A percentile compares a stretch with the other conserved stretches of the same genome.
These are phyloP conservation scores for Cephus sareptanus DNA, from an alignment of 2,888 invertebrate species.

Conservation along the genomic window DNA sequence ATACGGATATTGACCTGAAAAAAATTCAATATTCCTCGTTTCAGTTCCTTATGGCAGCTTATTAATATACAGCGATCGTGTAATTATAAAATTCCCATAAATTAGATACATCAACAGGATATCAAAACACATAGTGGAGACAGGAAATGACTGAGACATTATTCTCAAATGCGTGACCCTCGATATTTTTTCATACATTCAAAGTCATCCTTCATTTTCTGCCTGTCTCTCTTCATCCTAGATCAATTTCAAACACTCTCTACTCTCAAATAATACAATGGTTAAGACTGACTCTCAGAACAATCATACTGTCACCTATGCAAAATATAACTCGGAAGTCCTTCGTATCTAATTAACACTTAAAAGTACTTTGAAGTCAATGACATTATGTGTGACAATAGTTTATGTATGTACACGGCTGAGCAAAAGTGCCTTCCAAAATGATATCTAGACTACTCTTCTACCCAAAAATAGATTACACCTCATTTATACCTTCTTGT, in stretches of 20 bases:
- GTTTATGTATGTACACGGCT: neutral
- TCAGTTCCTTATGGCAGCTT: neutral
- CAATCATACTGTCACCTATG: neutral
- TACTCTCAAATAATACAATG: neutral
- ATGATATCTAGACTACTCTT: too few species aligned
- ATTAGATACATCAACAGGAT: neutral
- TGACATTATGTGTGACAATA: neutral
- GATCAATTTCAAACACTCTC: neutral
- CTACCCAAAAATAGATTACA: neutral
- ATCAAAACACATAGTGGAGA: neutral
- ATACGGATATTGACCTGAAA: conserved; percentile 70
- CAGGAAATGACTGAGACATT: neutral
- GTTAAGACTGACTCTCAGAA: neutral
- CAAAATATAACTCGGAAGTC: neutral
- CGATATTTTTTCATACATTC: neutral
- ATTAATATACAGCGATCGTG: neutral
- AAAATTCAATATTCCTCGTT: conserved; percentile 4
- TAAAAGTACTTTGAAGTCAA: neutral
- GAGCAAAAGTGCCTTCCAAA: neutral
- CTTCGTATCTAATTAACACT: neutral
- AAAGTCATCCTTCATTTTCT: neutral
- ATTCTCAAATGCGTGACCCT: neutral
- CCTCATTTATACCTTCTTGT: too few species aligned
- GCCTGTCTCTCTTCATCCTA: neutral
- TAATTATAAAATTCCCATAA: neutral